Conservation (phyloP, 1,140 invertebrate species). For the Neodiprion fabricii region DNA sequence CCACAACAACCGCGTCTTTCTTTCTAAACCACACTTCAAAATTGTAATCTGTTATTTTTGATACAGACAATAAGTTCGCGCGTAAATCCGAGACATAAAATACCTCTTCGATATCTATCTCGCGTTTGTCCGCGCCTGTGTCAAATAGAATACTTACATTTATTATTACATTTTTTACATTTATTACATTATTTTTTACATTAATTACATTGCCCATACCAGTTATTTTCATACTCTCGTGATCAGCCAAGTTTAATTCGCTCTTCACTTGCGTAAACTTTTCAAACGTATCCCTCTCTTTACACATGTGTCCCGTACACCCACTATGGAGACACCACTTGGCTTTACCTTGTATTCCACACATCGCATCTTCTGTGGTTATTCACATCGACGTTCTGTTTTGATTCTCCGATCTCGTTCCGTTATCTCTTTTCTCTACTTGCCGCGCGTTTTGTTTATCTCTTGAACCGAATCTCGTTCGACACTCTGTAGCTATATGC, state of each 20-base stretch:
- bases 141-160: slow-evolving; percentile 21
- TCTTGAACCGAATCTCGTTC: not conserved
- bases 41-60: slow-evolving; percentile 23
- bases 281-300: slow-evolving; percentile 23
- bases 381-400: not conserved
- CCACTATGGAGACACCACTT: slow-evolving; percentile 30
- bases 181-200: no score
- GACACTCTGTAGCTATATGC: slow-evolving; percentile 17
- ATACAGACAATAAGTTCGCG: slow-evolving; percentile 28
- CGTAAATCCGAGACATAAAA: slow-evolving; percentile 28
- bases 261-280: slow-evolving; percentile 14
- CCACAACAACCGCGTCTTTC: slow-evolving; percentile 21
- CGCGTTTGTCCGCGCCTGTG: slow-evolving; percentile 10
- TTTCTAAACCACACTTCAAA: slow-evolving; percentile 23
- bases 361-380: slow-evolving; percentile 20
- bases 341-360: not conserved
- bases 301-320: slow-evolving; percentile 27
- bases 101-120: slow-evolving; percentile 25
- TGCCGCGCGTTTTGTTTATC: slow-evolving; percentile 4
- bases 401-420: not conserved
- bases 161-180: no score
- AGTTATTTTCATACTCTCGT: slow-evolving; percentile 17
- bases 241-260: slow-evolving; percentile 25
- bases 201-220: slow-evolving; percentile 15
- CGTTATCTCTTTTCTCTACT: not conserved